A percentile compares a stretch with the other conserved stretches of the same genome.
Evolutionary conservation across 2,888 invertebrate genomes (phyloP).

Genomic region (Ceriagrion tenellum): DNA sequence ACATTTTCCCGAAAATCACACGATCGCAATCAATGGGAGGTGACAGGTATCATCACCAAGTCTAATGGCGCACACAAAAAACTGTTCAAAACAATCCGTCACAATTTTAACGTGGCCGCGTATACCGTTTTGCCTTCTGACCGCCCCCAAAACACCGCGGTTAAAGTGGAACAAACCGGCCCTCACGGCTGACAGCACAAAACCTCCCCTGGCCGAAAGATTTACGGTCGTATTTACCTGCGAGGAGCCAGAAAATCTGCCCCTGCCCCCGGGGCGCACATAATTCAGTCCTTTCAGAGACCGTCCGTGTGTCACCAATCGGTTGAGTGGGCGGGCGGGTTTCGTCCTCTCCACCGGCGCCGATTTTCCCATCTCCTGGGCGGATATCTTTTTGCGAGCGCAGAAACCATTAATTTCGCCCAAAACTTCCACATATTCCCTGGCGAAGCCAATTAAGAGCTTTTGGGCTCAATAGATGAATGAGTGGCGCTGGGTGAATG

Average conservation of each 20-base stretch:
- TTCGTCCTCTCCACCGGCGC: no score
- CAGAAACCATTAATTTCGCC: background rate
- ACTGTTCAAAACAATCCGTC: background rate
- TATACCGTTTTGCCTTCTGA: background rate
- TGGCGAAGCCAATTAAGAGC: background rate
- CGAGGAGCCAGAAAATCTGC: slow-evolving; percentile 17
- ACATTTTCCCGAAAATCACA: background rate
- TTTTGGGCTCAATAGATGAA: background rate
- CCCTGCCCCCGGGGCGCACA: background rate
- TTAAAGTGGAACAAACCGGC: background rate
- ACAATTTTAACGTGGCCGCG: background rate
- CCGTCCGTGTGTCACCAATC: background rate
- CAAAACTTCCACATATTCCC: background rate
- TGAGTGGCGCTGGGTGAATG: background rate
- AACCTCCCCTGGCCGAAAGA: background rate
- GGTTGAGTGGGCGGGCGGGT: background rate
- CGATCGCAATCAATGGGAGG: background rate
- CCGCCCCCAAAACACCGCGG: background rate
- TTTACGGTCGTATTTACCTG: slow-evolving; percentile 69
- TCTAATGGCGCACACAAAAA: background rate
- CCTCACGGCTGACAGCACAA: background rate
- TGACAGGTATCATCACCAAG: background rate
- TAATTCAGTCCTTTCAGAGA: background rate
- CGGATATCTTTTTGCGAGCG: background rate
- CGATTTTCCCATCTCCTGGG: background rate